Conservation (phyloP, 2,888 invertebrate genomes). For the Aporophyla nigra region DNA sequence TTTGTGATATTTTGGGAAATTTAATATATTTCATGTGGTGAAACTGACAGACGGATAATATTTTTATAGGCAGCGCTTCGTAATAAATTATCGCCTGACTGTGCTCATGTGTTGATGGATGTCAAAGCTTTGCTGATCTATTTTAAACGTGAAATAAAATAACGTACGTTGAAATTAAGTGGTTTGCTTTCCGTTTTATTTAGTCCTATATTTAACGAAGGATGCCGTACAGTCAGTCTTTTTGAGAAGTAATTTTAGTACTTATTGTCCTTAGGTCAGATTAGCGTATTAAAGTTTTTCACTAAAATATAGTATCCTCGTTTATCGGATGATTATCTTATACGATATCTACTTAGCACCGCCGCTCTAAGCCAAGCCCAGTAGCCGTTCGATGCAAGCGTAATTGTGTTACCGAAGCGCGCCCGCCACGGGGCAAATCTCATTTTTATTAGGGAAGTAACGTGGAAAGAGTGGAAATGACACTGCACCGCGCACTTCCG, state of each 20-base stretch:
- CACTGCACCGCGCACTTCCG: conserved; percentile 89
- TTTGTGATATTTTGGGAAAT: conserved; percentile 43
- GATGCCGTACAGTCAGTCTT: not conserved
- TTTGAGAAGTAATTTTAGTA: not conserved
- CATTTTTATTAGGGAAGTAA: conserved; percentile 88
- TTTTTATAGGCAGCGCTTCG: conserved; percentile 64
- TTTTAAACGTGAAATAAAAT: conserved; percentile 17
- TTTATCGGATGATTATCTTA: conserved; percentile 17
- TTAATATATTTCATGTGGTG: conserved; percentile 37
- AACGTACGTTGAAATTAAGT: not conserved
- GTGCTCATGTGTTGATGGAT: conserved; percentile 37
- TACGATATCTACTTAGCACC: conserved; percentile 40
- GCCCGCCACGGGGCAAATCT: conserved; percentile 80
- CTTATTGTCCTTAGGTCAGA: not conserved
- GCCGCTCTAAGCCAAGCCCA: conserved; percentile 40
- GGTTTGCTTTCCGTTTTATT: not conserved
- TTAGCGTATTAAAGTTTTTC: not conserved
- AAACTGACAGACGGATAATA: conserved; percentile 54
- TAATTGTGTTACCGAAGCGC: conserved; percentile 72
- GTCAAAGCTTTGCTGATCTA: conserved; percentile 21
- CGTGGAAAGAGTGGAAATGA: conserved; percentile 89
- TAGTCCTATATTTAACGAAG: not conserved
- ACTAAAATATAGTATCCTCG: not conserved
- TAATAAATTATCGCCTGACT: conserved; percentile 42
- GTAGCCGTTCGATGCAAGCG: conserved; percentile 70